These are phyloP conservation scores for Piaya cayana DNA, from an alignment of 2,113 vertebrate species.

Conservation along the genomic window DNA sequence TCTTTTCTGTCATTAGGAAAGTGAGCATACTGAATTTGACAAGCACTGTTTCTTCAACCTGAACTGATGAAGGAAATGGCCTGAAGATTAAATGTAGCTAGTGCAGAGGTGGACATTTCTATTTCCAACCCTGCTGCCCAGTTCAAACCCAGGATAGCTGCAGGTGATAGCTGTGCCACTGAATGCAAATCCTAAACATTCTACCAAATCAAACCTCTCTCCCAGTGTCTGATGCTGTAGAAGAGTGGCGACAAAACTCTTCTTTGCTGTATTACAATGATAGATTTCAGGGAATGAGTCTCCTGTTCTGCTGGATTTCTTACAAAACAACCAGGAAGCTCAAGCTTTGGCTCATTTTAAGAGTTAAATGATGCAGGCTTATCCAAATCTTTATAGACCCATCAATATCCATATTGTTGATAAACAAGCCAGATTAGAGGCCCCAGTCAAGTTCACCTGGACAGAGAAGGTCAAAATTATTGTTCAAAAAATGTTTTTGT, in stretches of 20 bases:
- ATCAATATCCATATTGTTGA: not conserved
- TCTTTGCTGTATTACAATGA: not conserved
- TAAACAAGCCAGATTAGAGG: not conserved
- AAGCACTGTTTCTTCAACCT: not conserved
- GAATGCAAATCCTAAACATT: not conserved
- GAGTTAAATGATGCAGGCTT: not conserved
- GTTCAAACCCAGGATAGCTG: not conserved
- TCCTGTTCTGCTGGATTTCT: not conserved
- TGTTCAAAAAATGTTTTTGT: not conserved
- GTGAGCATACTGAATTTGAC: not conserved
- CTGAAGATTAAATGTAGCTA: not conserved
- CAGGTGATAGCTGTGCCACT: not conserved
- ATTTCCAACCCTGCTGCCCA: not conserved
- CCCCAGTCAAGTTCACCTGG: not conserved
- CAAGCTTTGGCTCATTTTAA: not conserved
- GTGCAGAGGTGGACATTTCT: not conserved
- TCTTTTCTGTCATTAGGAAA: not conserved
- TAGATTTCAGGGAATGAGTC: not conserved
- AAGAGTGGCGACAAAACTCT: not conserved
- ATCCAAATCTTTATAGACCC: not conserved
- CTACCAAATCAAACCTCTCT: not conserved
- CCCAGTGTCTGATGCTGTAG: not conserved
- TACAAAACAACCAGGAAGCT: not conserved
- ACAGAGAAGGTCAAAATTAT: not conserved
- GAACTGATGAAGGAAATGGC: not conserved